Evolutionary conservation across 2,888 invertebrate genomes (phyloP).

Genomic region (Agriopis marginaria): DNA sequence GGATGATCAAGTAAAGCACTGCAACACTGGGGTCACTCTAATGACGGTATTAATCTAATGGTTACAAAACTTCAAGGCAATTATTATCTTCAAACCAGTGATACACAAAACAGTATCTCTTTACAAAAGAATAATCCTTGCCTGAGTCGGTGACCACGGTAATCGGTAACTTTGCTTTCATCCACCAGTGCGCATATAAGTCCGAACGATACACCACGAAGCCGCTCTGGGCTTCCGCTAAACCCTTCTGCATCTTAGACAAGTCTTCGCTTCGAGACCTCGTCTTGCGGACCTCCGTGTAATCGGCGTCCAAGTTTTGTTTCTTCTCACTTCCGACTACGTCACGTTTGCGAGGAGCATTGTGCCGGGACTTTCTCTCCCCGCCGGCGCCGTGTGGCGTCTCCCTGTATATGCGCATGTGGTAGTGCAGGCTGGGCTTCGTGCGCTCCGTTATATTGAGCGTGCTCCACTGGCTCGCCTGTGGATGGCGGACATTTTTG

Average conservation of each 20-base stretch:
- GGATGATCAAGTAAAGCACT: conserved; percentile 87
- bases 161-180: conserved; percentile 93
- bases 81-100: conserved; percentile 84
- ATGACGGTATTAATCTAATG: conserved; percentile 82
- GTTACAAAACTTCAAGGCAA: conserved; percentile 84
- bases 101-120: conserved; percentile 85
- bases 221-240: conserved; percentile 73
- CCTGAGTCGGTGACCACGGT: conserved; percentile 87
- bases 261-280: conserved; percentile 82
- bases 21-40: conserved; percentile 83
- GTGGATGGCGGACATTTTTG: conserved; percentile 77
- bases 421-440: conserved; percentile 82
- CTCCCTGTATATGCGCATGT: conserved; percentile 82
- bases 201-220: conserved; percentile 91
- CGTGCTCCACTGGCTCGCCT: conserved; percentile 81
- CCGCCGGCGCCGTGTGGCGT: conserved; percentile 57
- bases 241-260: conserved; percentile 77
- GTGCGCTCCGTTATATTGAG: conserved; percentile 79
- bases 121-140: conserved; percentile 87
- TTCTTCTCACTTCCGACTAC: conserved; percentile 63
- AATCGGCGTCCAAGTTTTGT: conserved; percentile 47
- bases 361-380: conserved; percentile 67
- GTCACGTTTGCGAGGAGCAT: conserved; percentile 72
- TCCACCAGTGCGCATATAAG: conserved; percentile 97
- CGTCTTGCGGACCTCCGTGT: conserved; percentile 65